phyloP scores from a whole-genome alignment of 2,797 vertebrate species.

The Chaunax sp. region DNA sequence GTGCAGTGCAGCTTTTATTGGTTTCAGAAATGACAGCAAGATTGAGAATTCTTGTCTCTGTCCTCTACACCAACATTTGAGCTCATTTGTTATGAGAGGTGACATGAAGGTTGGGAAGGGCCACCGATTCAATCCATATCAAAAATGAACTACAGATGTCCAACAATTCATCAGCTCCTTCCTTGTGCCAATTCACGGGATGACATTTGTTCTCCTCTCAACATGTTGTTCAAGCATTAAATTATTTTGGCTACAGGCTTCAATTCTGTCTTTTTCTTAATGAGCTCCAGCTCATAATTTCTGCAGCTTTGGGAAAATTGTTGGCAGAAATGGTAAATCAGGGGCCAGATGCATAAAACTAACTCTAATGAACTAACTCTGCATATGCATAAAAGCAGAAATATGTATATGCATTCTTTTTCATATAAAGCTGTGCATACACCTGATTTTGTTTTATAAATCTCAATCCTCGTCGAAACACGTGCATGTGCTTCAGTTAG shows the following conservation, averaged over 20 bases:
- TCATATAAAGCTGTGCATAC: too few relatives aligned
- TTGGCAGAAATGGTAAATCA: neutral
- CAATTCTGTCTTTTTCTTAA: conserved; percentile 12
- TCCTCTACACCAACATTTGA: conserved; percentile 10
- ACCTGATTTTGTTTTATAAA: too few relatives aligned
- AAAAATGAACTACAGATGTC: conserved; percentile 12
- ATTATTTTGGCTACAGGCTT: conserved; percentile 2
- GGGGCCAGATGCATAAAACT: too few relatives aligned
- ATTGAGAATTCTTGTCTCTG: conserved; percentile 1
- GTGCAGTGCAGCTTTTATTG: neutral
- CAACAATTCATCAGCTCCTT: conserved; percentile 13
- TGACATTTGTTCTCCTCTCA: neutral
- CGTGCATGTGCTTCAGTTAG: too few relatives aligned
- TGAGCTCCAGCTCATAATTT: conserved; percentile 24
- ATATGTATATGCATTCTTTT: too few relatives aligned
- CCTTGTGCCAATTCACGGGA: too few relatives aligned
- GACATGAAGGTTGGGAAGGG: conserved; percentile 10
- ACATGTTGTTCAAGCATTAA: neutral
- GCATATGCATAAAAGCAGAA: too few relatives aligned
- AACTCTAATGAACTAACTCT: too few relatives aligned
- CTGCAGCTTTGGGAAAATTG: conserved; percentile 10
- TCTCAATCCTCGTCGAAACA: too few relatives aligned
- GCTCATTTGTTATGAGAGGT: conserved; percentile 31
- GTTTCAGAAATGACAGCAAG: conserved; percentile 29
- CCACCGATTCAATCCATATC: conserved; percentile 21